These are phyloP conservation scores for Drosophila acutilabella DNA, from an alignment of 2,888 invertebrate genomes.

Conservation along the genomic window DNA sequence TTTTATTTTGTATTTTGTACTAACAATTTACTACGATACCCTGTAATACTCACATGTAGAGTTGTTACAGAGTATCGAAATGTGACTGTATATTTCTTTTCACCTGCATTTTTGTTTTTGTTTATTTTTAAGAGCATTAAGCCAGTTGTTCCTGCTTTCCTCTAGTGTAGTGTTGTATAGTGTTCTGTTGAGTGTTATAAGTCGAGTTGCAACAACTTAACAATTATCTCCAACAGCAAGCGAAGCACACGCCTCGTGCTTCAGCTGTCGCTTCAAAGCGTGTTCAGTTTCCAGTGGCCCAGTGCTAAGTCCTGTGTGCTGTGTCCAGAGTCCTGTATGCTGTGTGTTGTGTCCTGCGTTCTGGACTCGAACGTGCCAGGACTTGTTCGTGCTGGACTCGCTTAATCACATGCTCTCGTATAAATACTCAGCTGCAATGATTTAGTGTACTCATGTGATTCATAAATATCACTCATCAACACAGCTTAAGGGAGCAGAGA, in stretches of 20 bases:
- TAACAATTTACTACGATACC: too few relatives aligned
- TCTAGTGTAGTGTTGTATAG: not conserved
- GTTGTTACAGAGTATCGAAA: too few relatives aligned
- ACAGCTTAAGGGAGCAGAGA: slow-evolving; percentile 14
- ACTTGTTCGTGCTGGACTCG: slow-evolving; percentile 40
- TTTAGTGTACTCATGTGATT: slow-evolving; percentile 76
- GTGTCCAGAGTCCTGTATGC: not conserved
- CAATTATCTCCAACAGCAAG: slow-evolving; percentile 55
- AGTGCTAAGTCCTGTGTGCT: not conserved
- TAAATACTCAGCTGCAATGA: slow-evolving; percentile 49
- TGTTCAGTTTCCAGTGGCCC: not conserved
- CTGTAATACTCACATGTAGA: too few relatives aligned
- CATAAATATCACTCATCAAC: slow-evolving; percentile 77
- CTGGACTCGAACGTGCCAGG: slow-evolving; percentile 41
- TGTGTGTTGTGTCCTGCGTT: not conserved
- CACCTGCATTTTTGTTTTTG: too few relatives aligned
- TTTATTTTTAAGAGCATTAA: slow-evolving; percentile 25
- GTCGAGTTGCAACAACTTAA: slow-evolving; percentile 26
- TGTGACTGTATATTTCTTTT: too few relatives aligned
- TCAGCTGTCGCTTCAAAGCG: slow-evolving; percentile 33
- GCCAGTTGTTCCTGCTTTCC: slow-evolving; percentile 18
- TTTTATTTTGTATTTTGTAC: too few relatives aligned
- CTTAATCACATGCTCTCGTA: slow-evolving; percentile 54
- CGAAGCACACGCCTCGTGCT: slow-evolving; percentile 51
- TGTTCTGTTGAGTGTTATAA: not conserved